Percentiles rank a stretch among this genome's conserved stretches.
Conservation (phyloP, 1,140 invertebrate genomes). For the Nasonia giraulti region DNA sequence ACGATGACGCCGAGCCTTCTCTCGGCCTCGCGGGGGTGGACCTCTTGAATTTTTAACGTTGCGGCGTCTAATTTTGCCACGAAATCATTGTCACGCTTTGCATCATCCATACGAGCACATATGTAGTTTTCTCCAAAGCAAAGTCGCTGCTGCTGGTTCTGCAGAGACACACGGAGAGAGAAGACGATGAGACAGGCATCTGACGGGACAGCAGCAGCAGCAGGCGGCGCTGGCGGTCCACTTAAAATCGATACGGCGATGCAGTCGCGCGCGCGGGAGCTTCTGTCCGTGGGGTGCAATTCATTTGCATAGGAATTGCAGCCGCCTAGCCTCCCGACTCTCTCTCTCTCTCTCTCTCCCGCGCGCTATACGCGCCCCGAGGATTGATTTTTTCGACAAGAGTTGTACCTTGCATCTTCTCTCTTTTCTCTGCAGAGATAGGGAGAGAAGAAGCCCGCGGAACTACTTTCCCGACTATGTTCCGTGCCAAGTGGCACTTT, state of each 20-base stretch:
- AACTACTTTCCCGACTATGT: slow-evolving; percentile 39
- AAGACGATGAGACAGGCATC: slow-evolving; percentile 70
- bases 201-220: slow-evolving; percentile 67
- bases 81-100: no score
- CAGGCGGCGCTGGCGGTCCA: slow-evolving; percentile 59
- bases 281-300: slow-evolving; percentile 66
- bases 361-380: slow-evolving; percentile 30
- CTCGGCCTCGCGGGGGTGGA: background rate
- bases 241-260: slow-evolving; percentile 73
- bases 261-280: slow-evolving; percentile 56
- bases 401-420: slow-evolving; percentile 44
- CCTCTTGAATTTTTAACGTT: slow-evolving; percentile 9
- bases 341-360: background rate
- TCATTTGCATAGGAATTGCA: slow-evolving; percentile 74
- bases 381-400: slow-evolving; percentile 70
- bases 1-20: slow-evolving; percentile 20
- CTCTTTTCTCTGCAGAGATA: background rate
- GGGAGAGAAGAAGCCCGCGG: background rate
- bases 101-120: no score
- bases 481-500: slow-evolving; percentile 40
- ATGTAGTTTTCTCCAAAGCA: slow-evolving; percentile 1
- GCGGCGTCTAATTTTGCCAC: no score
- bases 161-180: slow-evolving; percentile 49
- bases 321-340: slow-evolving; percentile 48
- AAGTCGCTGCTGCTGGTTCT: slow-evolving; percentile 36